phyloP scores from a whole-genome alignment of 2,113 vertebrate genomes.

The Dicaeum eximium region DNA sequence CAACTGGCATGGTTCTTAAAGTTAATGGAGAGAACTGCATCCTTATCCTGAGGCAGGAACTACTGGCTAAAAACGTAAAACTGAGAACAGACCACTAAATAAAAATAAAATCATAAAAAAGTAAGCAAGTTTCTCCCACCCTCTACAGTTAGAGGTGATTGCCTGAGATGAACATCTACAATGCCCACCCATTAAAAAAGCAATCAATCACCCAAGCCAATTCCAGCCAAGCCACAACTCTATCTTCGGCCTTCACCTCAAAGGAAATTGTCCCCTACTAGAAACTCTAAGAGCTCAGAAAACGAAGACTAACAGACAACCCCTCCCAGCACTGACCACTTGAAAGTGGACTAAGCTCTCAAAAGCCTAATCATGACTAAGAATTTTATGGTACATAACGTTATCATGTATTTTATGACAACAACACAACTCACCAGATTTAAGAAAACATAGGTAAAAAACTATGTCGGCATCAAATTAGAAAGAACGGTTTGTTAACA shows the following conservation, averaged over 20 bases:
- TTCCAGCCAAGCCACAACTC: background rate
- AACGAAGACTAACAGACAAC: background rate
- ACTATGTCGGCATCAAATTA: background rate
- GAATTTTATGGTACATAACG: background rate
- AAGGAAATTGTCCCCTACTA: background rate
- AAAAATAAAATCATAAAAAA: background rate
- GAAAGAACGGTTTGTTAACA: background rate
- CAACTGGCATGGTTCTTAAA: background rate
- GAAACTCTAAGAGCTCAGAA: background rate
- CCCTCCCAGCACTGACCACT: background rate
- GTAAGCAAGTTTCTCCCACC: background rate
- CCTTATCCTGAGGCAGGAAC: background rate
- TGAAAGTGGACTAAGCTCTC: background rate
- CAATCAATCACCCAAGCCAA: background rate
- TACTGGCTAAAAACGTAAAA: background rate
- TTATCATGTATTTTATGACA: background rate
- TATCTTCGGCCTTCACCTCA: background rate
- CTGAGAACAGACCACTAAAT: background rate
- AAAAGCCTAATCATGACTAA: background rate
- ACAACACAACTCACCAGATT: background rate
- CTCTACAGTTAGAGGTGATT: background rate
- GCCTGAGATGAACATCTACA: background rate
- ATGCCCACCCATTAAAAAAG: background rate
- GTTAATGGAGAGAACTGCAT: background rate
- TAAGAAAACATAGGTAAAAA: background rate